Base-by-base conservation (phyloP, 2,888 invertebrate genomes). In the Lamellibrachia satsuma region DNA sequence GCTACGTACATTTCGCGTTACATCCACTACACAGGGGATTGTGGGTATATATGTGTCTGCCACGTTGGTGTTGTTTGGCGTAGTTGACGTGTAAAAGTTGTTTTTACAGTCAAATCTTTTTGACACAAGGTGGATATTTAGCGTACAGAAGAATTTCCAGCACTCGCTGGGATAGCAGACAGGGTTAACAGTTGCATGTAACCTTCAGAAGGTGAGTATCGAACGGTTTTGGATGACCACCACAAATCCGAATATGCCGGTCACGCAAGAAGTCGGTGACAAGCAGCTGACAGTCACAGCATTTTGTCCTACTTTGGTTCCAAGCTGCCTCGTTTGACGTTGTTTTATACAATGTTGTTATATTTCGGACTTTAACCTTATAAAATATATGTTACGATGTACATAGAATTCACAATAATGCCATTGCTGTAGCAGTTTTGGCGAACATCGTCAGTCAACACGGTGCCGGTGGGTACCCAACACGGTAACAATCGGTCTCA, bases 1-100 rank as follows among this genome's bases (percentile, higher is more conserved):
- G 75, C 75, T 22, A 75, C 75, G 75, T 75, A 75, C n/a, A 75
- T 75, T 75, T 75, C 75, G 75, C 22, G 75, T 22, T 75, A 75
- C 75, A 75, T 15, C 15, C 2, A 55, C 9, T 55, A 9, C 8
- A 75, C 75, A 4, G 22, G 75, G 75, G 75, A 75, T 75, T 75
- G 75, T 75, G 75, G 75, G 75, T 75, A 75, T 22, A 39, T 39
- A 75, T 75, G 75, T 75, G 75, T 75, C 75, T 75, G 75, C 75
- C 75, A 75, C 75, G 75, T 75, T 75, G 75, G 75, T 75, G 75
- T 75, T 75, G 75, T 75, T 75, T 75, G 75, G 75, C 75, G 75
- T 75, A 75, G 75, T 75, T 75, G 75, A 75, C 75, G 75, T 75
- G 75, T 75, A 75, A 75, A 75, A 75, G 75, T 75, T 22, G 22